Conservation (phyloP, 2,797 vertebrate species). For the Kryptolebias ocellatus region DNA sequence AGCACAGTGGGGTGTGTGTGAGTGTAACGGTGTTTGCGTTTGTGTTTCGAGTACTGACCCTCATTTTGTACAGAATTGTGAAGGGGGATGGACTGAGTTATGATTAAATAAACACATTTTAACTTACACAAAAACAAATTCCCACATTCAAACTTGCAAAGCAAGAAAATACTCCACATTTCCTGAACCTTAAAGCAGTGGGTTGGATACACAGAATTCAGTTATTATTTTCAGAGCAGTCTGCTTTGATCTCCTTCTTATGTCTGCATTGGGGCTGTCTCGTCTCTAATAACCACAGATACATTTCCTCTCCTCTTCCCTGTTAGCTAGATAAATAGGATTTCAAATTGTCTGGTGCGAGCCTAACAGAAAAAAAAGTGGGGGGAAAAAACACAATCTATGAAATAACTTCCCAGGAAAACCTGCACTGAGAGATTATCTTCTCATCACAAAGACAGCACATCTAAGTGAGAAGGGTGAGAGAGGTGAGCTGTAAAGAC, state of each 20-base stretch:
- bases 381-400: constrained; percentile 61
- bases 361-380: constrained; percentile 57
- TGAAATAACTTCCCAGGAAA: constrained; percentile 74
- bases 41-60: constrained; percentile 57
- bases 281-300: constrained; percentile 71
- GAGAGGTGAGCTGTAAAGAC: constrained; percentile 51
- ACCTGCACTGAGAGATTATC: constrained; percentile 69
- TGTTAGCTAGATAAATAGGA: constrained; percentile 74
- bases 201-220: constrained; percentile 60
- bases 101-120: constrained; percentile 44
- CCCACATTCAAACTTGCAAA: constrained; percentile 21
- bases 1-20: constrained; percentile 59
- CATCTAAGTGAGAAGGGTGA: constrained; percentile 62
- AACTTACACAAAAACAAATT: constrained; percentile 13
- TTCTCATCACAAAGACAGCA: constrained; percentile 69
- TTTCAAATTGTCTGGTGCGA: constrained; percentile 74
- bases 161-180: constrained; percentile 39
- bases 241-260: constrained; percentile 72
- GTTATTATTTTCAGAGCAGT: constrained; percentile 71
- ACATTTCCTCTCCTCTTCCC: constrained; percentile 66
- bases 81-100: constrained; percentile 48
- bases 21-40: constrained; percentile 54
- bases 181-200: constrained; percentile 49
- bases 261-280: constrained; percentile 69
- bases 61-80: constrained; percentile 53